phyloP scores from a whole-genome alignment of 2,113 vertebrate genomes.

The Prinia subflava region DNA sequence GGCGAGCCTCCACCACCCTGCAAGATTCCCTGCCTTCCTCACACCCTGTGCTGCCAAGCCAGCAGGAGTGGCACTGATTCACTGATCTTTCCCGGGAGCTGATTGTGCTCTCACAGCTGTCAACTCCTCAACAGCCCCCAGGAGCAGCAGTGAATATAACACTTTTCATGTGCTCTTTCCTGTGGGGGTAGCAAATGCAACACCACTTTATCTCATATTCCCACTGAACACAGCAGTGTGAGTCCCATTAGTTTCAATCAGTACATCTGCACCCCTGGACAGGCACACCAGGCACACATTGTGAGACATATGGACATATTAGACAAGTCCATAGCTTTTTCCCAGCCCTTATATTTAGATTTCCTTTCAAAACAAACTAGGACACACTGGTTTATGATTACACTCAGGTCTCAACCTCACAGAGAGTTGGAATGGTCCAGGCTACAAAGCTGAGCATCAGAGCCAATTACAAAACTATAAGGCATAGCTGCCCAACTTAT shows the following conservation, averaged over 20 bases:
- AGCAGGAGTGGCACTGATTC: neutral
- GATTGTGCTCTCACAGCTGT: neutral
- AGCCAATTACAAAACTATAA: neutral
- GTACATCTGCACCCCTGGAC: neutral
- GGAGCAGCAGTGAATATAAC: neutral
- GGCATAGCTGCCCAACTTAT: neutral
- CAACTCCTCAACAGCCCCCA: neutral
- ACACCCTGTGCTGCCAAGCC: neutral
- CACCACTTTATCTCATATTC: neutral
- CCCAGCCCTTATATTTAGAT: neutral
- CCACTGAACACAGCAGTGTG: neutral
- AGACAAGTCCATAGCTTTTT: neutral
- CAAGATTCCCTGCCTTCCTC: neutral
- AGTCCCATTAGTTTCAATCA: neutral
- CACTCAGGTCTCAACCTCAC: neutral
- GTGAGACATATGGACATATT: neutral
- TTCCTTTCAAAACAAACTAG: neutral
- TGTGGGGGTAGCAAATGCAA: neutral
- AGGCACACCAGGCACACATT: rapidly evolving
- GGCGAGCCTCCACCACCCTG: rapidly evolving
- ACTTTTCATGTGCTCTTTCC: neutral
- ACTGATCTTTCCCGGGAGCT: neutral
- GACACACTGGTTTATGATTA: neutral
- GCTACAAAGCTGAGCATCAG: neutral
- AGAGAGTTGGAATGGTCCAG: neutral